Evolutionary conservation across 2,797 vertebrate species (phyloP), one percentile per base, ranked within the genome.

Genomic region (Catharus ustulatus): DNA sequence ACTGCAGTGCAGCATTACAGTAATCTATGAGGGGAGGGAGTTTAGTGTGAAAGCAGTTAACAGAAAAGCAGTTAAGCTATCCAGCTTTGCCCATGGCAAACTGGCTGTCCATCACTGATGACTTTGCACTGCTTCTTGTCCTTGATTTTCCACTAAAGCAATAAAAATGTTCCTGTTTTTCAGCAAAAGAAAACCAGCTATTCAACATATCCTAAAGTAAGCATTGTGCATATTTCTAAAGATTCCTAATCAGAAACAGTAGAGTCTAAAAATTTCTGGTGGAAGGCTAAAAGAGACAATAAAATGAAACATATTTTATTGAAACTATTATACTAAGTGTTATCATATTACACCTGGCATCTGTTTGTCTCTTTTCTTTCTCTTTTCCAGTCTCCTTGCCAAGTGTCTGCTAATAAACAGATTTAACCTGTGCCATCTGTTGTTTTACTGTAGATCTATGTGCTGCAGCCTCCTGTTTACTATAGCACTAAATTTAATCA

Each of bases 371-470:
- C 29, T 69, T 64, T 68, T 68, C 32, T 86, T 48, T 51, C 40
- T 86, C 42, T 89, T 90, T 87, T 89, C 54, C 48, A 43, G 19
- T 73, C 62, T 95, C 34, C 32, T 48, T 85, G 66, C 27, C 88
- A 92, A 92, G 58, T 77, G 82, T 55, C 72, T 75, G 81, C 55
- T 95, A 94, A 90, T 91, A 90, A 93, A 80, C 32, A 85, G 72
- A 76, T 83, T 93, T 92, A 96, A 92, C 69, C 61, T 43, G 34
- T 83, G 27, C 95, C 91, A 96, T 96, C 92, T 96, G 92, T 74
- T 95, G 23, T 84, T 94, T 49, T 46, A 49, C 36, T 59, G 59
- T 20, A 68, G 57, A 61, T 21, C 5, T 22, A 19, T 52, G 23
- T 55, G 76, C 30, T 55, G n/a, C 29, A 54, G 27, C 26, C 75